phyloP scores from a whole-genome alignment of 2,888 invertebrate species.

The Coremacera marginata region DNA sequence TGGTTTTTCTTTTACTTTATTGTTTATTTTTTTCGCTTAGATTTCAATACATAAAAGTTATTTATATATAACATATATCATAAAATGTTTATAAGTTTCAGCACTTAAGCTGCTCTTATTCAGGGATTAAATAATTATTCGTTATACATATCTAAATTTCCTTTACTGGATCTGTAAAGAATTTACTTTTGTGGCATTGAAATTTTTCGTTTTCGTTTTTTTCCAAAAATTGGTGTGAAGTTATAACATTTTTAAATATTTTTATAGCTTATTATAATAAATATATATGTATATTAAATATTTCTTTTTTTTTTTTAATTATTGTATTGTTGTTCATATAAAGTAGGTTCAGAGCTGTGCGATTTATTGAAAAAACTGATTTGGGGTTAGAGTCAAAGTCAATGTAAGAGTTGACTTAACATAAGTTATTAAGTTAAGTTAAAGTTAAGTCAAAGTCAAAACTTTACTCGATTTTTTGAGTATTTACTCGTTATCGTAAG shows the following conservation, averaged over 20 bases:
- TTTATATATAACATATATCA: not conserved
- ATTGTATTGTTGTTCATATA: too few species aligned
- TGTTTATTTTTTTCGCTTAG: not conserved
- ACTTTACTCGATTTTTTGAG: too few species aligned
- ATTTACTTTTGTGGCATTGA: constrained; percentile 1
- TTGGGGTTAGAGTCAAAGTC: too few species aligned
- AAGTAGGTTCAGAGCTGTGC: too few species aligned
- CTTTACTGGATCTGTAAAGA: too few species aligned
- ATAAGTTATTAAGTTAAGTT: too few species aligned
- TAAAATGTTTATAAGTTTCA: not conserved
- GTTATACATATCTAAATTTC: constrained; percentile 3
- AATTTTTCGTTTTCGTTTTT: not conserved
- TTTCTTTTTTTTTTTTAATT: not conserved
- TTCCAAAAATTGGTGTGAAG: constrained; percentile 23
- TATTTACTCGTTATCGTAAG: too few species aligned
- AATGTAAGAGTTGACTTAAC: too few species aligned
- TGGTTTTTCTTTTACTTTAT: constrained; percentile 19
- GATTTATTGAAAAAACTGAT: too few species aligned
- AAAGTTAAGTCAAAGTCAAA: too few species aligned
- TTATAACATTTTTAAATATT: constrained; percentile 18
- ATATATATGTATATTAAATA: not conserved
- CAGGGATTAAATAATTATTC: constrained; percentile 10
- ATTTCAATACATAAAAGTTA: not conserved
- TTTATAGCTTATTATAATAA: not conserved
- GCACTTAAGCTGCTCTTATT: not conserved